Base-by-base conservation (phyloP, 2,888 invertebrate genomes). In the Lordiphosa fenestrarum region DNA sequence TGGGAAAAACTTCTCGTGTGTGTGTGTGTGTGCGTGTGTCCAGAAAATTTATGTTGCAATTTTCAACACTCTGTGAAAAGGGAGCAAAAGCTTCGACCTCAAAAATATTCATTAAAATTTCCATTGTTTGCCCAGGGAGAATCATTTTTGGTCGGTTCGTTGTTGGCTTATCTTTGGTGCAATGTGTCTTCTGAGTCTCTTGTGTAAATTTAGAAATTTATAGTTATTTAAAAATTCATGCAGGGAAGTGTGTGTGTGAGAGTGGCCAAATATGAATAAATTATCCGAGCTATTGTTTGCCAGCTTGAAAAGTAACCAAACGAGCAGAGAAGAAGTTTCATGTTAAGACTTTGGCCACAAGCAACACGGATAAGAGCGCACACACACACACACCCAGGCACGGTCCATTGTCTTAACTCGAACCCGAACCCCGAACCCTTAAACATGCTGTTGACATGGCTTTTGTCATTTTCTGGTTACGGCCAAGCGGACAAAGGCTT, bases 191-290 rank as follows among this genome's bases (percentile, higher is more conserved):
- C 82, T 58, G 77, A 38, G 52, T 77, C 84, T 74, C 80, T 68
- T 81, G 84, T 72, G 80, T 81, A 81, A 84, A 81, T 81, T 81
- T 81, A 81, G 84, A 73, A 81, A 81, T 81, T 81, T 84, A 81
- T 84, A 81, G 84, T 81, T 81, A 83, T 83, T 83, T 83, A 80
- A 80, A 80, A 80, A 83, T 80, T 74, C 77, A 81, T 67, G 56
- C 46, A 63, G 49, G 47, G 39, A 60, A 42, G 21, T 23, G 35
- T 15, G 35, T 15, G 37, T 53, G 53, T 55, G 25, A 51, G 52
- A 57, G 59, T 68, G 62, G 63, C 73, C 61, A 80, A 82, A 78
- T 78, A 78, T 78, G 83, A 78, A 78, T 78, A 78, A 78, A 78
- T 78, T 78, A 78, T 78, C 83, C 71, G 58, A 56, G 44, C 83